Conservation (phyloP, 2,797 vertebrate genomes). For the Anguilla anguilla region DNA sequence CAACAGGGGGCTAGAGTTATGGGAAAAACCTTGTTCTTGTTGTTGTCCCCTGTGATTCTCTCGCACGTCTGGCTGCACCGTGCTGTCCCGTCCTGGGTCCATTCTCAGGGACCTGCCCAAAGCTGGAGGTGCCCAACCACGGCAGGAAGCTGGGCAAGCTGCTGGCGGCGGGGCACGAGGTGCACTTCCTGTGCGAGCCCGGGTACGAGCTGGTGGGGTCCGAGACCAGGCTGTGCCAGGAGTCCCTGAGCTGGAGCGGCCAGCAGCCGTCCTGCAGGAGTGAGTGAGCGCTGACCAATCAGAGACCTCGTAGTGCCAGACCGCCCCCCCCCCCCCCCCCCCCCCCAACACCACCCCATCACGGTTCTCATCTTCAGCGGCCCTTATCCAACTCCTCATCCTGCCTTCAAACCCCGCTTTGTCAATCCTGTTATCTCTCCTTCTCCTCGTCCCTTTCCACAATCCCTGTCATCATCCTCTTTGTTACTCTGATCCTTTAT, state of each 20-base stretch:
- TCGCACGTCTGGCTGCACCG: too few relatives aligned
- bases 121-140: slow-evolving; percentile 60
- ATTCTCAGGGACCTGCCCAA: slow-evolving; percentile 69
- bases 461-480: slow-evolving; percentile 53
- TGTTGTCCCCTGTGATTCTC: neutral
- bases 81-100: neutral
- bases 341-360: neutral
- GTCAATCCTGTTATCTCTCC: slow-evolving; percentile 23
- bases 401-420: neutral
- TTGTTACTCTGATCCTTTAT: slow-evolving; percentile 42
- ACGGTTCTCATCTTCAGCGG: neutral
- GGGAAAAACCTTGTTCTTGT: neutral
- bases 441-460: slow-evolving; percentile 46
- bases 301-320: neutral
- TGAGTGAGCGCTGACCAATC: slow-evolving; percentile 48
- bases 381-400: neutral
- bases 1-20: neutral
- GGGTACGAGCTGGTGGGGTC: slow-evolving; percentile 79
- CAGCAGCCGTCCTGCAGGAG: slow-evolving; percentile 76
- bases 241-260: slow-evolving; percentile 79
- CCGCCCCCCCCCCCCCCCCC: neutral
- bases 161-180: slow-evolving; percentile 71
- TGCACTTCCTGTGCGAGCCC: slow-evolving; percentile 77
- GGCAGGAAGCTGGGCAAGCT: slow-evolving; percentile 77
- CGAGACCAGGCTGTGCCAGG: slow-evolving; percentile 72